Base-by-base conservation (phyloP, 2,888 invertebrate species). In the Melieria crassipennis region DNA sequence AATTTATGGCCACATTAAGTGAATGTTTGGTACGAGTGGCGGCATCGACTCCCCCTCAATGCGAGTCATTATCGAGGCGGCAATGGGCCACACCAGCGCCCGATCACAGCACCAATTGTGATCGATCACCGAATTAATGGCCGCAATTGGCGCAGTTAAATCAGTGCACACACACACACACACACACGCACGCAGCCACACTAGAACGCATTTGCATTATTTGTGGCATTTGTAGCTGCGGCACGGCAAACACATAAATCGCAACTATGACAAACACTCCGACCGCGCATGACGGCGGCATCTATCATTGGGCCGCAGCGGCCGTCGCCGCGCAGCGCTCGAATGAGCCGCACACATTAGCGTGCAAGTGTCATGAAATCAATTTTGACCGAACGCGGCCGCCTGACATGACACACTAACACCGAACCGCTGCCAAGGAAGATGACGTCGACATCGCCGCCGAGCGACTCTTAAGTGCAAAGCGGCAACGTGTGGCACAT, bases 1-100 rank as follows among this genome's bases (percentile, higher is more conserved):
- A 76, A 78, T 77, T 78, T 78, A 78, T 78, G 74, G 76, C 77
- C 73, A 72, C 60, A 66, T 57, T 58, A 66, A 56, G 66, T 42
- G 58, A 66, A 66, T 47, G 57, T 66, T 66, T 66, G 47, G 47
- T 13, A n/a, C 16, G 47, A 16, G 47, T 13, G 7, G 16, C 52
- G 43, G 47, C n/a, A 10, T 13, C 16, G 30, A 7, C 66, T 30
- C 57, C 56, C 56, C 58, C 58, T 9, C 57, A n/a, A 52, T 30
- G n/a, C 11, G 48, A 13, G 47, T 11, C 57, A 42, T 47, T 47
- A 58, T 30, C 58, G 13, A 42, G 11, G n/a, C 5, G n/a, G 13
- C 13, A 52, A n/a, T 52, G 13, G 52, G 66, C 66, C 66, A 66
- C 58, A 42, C 66, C 66, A 66, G n/a, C 9, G 52, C 43, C 43